Evolutionary conservation across 2,113 vertebrate species (phyloP), one percentile per base, ranked within the genome.

Genomic region (Sander vitreus): DNA sequence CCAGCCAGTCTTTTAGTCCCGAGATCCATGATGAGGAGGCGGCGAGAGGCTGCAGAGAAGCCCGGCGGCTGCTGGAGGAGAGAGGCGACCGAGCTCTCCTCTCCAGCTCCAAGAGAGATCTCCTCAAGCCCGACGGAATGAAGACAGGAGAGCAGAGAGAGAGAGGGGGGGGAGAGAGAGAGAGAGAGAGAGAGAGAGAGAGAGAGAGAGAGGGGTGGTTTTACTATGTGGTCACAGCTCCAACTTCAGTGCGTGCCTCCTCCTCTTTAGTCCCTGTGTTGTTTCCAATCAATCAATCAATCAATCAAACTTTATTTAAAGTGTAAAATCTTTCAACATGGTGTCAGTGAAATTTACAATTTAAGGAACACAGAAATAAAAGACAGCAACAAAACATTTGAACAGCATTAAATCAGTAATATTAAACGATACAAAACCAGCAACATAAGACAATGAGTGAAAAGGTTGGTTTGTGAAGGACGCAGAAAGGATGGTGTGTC

Each of bases 71-170:
- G 77, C 69, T 75, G 80, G 80, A 72, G 75, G 83, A 81, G 84
- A 83, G 72, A 85, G 62, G 81, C 73, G 13, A 54, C 13, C 43
- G 63, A 87, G 66, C 48, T 90, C 83, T 82, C 73, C 80, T 86
- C 88, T 91, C 80, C 86, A 74, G 85, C 86, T 84, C 72, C 69
- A 25, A 78, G 33, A 86, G 80, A 85, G 74, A 82, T 73, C 70
- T 88, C 68, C 80, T 47, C 7, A 36, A 63, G 75, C 21, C 55
- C 23, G 67, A 21, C 14, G 15, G 64, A 19, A 11, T 50, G 39
- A 21, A 57, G 36, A 45, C 39, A 71, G 60, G n/a, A 47, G 45
- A 7, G 19, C 5, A 30, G 54, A 18, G 58, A 21, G 12, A 8
- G 65, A 54, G 25, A 14, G 43, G 15, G 27, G 16, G 13, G 23